Evolutionary conservation across 2,113 vertebrate genomes (phyloP), one percentile per base, ranked within the genome.

Genomic region (Lutjanus erythropterus): DNA sequence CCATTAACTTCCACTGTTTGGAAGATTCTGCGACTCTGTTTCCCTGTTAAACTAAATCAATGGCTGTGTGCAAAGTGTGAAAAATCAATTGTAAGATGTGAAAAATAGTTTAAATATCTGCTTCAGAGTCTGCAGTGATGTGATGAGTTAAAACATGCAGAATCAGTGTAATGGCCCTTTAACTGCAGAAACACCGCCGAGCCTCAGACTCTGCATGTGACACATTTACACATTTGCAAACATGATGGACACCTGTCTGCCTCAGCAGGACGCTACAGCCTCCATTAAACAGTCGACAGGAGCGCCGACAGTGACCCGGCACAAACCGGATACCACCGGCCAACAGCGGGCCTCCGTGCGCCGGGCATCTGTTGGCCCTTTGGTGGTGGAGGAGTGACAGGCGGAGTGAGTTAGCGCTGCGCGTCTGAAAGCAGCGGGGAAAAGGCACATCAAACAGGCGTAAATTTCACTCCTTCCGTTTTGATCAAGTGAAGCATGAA

Each of bases 401-500:
- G 94, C 96, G 91, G 95, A 94, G 95, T 90, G 94, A 95, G 95
- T 95, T 95, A 95, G 95, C 95, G 94, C 94, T 88, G 94, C 94
- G 94, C 94, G 91, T 93, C 94, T 95, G 95, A 95, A 27, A 96
- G 95, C 96, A 96, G 95, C 95, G 94, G 96, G 65, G 95, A 91
- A 69, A 39, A 25, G 95, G 95, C 91, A 95, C 96, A 96, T 97
- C 96, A 97, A 96, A 97, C 95, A 96, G 96, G 95, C 95, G 95
- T 96, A 95, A 96, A 96, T 96, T 96, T 96, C 96, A 95, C 95
- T 96, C 93, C 94, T 94, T 95, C 93, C 95, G 95, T 97, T 97
- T 96, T 96, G 95, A 97, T 97, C 92, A 96, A 96, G 96, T 95
- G 94, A 96, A 96, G 96, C 96, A 95, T 97, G 96, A 97, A 97